These are phyloP conservation scores for Zaprionus tsacasi DNA, from an alignment of 1,140 invertebrate genomes.

Conservation along the genomic window DNA sequence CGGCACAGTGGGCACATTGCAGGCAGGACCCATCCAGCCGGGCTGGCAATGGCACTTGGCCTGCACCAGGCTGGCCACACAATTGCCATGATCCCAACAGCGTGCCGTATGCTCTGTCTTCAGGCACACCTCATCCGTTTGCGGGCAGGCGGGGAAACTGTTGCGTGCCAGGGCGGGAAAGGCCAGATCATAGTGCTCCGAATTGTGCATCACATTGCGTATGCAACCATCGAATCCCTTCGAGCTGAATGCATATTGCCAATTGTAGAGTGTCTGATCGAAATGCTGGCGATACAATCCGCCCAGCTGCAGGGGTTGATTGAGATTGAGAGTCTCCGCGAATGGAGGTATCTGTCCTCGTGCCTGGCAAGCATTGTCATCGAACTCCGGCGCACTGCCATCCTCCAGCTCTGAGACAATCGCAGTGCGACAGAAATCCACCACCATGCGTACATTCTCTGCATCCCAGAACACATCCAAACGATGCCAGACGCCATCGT, in stretches of 20 bases:
- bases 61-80: constrained; percentile 86
- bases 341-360: constrained; percentile 87
- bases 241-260: constrained; percentile 85
- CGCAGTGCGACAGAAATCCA: constrained; percentile 87
- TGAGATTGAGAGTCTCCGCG: constrained; percentile 89
- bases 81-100: constrained; percentile 87
- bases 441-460: constrained; percentile 87
- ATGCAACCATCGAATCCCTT: constrained; percentile 89
- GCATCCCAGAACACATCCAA: constrained; percentile 88
- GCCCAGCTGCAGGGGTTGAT: constrained; percentile 88
- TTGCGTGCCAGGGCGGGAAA: constrained; percentile 85
- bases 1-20: constrained; percentile 86
- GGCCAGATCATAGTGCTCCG: constrained; percentile 88
- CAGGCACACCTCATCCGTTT: constrained; percentile 86
- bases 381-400: constrained; percentile 85
- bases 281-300: constrained; percentile 86
- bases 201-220: constrained; percentile 89
- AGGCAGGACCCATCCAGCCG: constrained; percentile 87
- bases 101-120: constrained; percentile 84
- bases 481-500: constrained; percentile 89
- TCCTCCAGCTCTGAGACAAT: constrained; percentile 86
- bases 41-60: constrained; percentile 88
- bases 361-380: constrained; percentile 87
- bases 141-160: constrained; percentile 86
- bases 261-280: constrained; percentile 85